These are phyloP conservation scores for Hydrophis major DNA, from an alignment of 2,797 vertebrate genomes.

Conservation along the genomic window DNA sequence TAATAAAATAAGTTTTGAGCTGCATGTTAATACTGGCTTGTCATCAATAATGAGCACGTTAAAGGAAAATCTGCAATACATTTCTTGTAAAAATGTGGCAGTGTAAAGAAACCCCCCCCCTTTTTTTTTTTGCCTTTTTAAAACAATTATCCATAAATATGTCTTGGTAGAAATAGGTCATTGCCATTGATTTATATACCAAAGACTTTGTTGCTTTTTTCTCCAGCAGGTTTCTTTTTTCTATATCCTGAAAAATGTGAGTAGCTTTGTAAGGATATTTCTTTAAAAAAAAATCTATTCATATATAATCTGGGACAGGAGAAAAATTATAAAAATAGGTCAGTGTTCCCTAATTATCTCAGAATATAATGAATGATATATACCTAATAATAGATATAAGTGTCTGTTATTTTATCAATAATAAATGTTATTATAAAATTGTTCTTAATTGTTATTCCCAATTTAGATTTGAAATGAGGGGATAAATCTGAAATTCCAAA, in stretches of 20 bases:
- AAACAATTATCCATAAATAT: background rate
- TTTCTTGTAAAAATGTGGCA: background rate
- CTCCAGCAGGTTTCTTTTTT: background rate
- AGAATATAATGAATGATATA: background rate
- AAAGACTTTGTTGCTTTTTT: constrained; percentile 20
- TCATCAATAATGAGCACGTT: background rate
- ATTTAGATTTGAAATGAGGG: background rate
- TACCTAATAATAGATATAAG: background rate
- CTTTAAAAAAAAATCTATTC: background rate
- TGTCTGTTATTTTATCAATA: background rate
- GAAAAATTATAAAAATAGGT: background rate
- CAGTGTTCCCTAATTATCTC: background rate
- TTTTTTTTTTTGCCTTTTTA: background rate
- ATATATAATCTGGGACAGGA: background rate
- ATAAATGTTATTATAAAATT: background rate
- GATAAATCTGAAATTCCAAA: background rate
- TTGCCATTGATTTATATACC: constrained; percentile 23
- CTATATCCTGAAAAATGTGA: background rate
- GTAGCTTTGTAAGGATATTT: background rate
- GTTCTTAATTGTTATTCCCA: background rate
- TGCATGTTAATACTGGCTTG: background rate
- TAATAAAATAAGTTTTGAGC: background rate
- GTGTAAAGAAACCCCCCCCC: too few species aligned
- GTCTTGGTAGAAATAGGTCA: constrained; percentile 6
- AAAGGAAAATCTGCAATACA: background rate